Evolutionary conservation across 2,888 invertebrate species (phyloP), one percentile per base, ranked within the genome.

Genomic region (Apantesis nais): DNA sequence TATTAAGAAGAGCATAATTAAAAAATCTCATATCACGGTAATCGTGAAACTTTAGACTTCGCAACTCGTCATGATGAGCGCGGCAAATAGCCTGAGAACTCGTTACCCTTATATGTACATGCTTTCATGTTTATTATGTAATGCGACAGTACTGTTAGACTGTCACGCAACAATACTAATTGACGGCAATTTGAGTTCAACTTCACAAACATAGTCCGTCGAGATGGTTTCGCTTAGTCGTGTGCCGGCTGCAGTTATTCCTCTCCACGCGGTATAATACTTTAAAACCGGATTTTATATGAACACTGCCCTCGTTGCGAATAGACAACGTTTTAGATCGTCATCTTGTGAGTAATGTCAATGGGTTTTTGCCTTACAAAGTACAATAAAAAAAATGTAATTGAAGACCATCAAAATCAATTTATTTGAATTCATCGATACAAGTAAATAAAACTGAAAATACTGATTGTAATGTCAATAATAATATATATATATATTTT

Each of bases 131-230:
- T 83, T 85, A 88, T 92, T 91, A 92, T 90, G 86, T 89, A 91
- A 92, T 85, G 84, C 84, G 83, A 88, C 87, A 81, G 87, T 91
- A 92, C 93, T 90, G 93, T 93, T 93, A 88, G 77, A 81, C 83
- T 88, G 89, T 85, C 90, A 92, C 90, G 91, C 89, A 90, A 92
- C 90, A 91, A 92, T 87, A 88, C 89, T 89, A 91, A 90, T 89
- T 88, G 89, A 83, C 84, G 84, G 81, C 79, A 80, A 78, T 81
- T 82, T 83, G 79, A 86, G 86, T 86, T 86, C 79, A 78, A 79
- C 78, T 81, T 82, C 79, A 80, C 76, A 58, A 29, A 29, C 58
- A 80, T 70, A 66, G 74, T 68, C 65, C 63, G 75, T 73, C 69
- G 73, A 67, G 73, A 67, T 67, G 48, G 66, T 74, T 66, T 74